Conservation (phyloP, 37 sponge, comb jelly and placozoan genomes). For the Ianthella basta region DNA sequence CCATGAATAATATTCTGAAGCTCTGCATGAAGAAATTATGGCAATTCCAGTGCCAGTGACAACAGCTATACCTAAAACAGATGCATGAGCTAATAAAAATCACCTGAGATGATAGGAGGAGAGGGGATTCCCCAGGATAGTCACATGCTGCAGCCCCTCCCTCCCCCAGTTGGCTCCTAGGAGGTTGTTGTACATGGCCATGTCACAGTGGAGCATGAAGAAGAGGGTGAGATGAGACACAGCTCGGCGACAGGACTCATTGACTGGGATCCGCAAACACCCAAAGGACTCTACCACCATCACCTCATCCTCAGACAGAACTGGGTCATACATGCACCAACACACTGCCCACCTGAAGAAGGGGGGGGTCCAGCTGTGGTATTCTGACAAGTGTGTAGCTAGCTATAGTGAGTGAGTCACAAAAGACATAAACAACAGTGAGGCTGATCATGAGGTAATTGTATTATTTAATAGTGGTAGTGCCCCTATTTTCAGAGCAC, state of each 20-base stretch:
- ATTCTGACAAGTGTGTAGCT: too few relatives aligned
- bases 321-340: slow-evolving; percentile 68
- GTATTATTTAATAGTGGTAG: too few relatives aligned
- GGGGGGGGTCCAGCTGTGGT: too few relatives aligned
- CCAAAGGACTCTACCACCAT: slow-evolving; percentile 27
- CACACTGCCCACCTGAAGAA: neutral
- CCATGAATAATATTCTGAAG: too few relatives aligned
- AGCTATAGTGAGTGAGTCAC: too few relatives aligned
- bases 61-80: too few relatives aligned
- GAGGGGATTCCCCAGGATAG: slow-evolving; percentile 72
- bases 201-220: slow-evolving; percentile 80
- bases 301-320: slow-evolving; percentile 48
- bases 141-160: slow-evolving; percentile 29
- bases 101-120: slow-evolving; percentile 63
- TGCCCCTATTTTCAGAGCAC: too few relatives aligned
- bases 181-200: slow-evolving; percentile 76
- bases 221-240: slow-evolving; percentile 51
- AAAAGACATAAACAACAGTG: neutral
- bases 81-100: neutral
- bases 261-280: slow-evolving; percentile 24
- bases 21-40: too few relatives aligned
- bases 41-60: too few relatives aligned
- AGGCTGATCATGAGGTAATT: too few relatives aligned
- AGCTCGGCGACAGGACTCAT: slow-evolving; percentile 62
- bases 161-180: slow-evolving; percentile 73